phyloP scores from a whole-genome alignment of 2,797 vertebrate genomes.

The Chelon labrosus region DNA sequence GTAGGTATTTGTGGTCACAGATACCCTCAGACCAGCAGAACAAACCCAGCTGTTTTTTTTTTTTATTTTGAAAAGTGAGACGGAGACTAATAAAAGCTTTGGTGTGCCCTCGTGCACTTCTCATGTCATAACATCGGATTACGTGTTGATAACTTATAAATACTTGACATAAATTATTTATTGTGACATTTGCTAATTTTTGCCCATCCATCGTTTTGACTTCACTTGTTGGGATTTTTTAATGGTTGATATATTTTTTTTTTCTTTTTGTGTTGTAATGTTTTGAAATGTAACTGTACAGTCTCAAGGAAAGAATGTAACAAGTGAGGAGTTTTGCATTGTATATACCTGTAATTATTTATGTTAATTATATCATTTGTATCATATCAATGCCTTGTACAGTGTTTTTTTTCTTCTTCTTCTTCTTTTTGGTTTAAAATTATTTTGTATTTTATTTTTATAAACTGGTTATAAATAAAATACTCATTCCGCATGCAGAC shows the following conservation, averaged over 20 bases:
- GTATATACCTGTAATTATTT: slow-evolving; percentile 99
- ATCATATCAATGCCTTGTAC: slow-evolving; percentile 99
- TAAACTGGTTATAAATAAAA: slow-evolving; percentile 99
- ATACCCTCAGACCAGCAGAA: slow-evolving; percentile 42
- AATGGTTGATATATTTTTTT: slow-evolving; percentile 53
- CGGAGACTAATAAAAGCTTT: slow-evolving; percentile 63
- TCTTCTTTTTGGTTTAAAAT: slow-evolving; percentile 91
- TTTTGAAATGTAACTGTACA: slow-evolving; percentile 84
- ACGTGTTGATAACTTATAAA: slow-evolving; percentile 62
- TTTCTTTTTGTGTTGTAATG: slow-evolving; percentile 76
- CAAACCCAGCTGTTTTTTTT: slow-evolving; percentile 48
- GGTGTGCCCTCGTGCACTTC: slow-evolving; percentile 53
- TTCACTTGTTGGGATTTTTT: slow-evolving; percentile 65
- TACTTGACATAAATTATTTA: slow-evolving; percentile 76
- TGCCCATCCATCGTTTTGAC: slow-evolving; percentile 61
- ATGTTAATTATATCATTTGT: slow-evolving; percentile 94
- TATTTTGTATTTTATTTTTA: slow-evolving; percentile 99
- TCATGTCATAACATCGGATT: slow-evolving; percentile 59
- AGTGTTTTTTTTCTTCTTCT: slow-evolving; percentile 90
- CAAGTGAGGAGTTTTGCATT: slow-evolving; percentile 83
- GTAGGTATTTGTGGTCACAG: slow-evolving; percentile 46
- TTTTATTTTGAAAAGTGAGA: slow-evolving; percentile 49
- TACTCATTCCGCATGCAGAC: slow-evolving; percentile 97
- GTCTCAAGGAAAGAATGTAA: slow-evolving; percentile 83
- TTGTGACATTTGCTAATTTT: slow-evolving; percentile 69